Conservation (phyloP, 2,113 vertebrate genomes). For the Onychostoma macrolepis region DNA sequence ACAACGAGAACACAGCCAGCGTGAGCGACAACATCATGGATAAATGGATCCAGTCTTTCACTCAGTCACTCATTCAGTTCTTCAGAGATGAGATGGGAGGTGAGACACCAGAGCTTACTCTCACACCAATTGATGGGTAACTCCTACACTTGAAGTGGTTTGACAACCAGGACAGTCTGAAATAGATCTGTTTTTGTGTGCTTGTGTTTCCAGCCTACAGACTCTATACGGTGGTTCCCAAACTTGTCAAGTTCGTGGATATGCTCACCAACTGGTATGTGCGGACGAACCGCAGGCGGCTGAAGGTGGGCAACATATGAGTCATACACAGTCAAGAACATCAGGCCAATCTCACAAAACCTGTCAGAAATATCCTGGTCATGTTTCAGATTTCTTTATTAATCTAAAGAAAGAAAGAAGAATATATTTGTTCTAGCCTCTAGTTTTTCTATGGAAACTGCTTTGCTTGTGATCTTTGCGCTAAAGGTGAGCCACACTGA, state of each 20-base stretch:
- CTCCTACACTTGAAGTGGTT: background rate
- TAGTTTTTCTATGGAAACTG: background rate
- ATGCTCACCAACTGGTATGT: conserved; percentile 98
- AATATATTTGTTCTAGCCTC: background rate
- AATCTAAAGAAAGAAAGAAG: background rate
- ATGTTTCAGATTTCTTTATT: background rate
- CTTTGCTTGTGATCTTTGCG: background rate
- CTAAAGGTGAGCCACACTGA: background rate
- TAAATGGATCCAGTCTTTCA: conserved; percentile 96
- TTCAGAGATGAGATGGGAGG: conserved; percentile 94
- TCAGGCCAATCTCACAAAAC: background rate
- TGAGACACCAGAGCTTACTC: conserved; percentile 58
- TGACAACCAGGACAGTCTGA: background rate
- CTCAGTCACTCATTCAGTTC: conserved; percentile 93
- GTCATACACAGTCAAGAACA: background rate
- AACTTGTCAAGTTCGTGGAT: conserved; percentile 95
- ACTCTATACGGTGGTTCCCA: conserved; percentile 95
- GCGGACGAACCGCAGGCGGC: conserved; percentile 91
- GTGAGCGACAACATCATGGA: conserved; percentile 93
- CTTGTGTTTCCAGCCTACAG: conserved; percentile 81
- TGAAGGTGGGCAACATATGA: conserved; percentile 83
- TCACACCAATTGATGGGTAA: background rate
- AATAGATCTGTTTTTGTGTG: conserved; percentile 9
- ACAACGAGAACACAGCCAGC: conserved; percentile 84
- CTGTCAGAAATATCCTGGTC: background rate